phyloP scores from a whole-genome alignment of 2,113 vertebrate genomes.

The Oryzias melastigma region DNA sequence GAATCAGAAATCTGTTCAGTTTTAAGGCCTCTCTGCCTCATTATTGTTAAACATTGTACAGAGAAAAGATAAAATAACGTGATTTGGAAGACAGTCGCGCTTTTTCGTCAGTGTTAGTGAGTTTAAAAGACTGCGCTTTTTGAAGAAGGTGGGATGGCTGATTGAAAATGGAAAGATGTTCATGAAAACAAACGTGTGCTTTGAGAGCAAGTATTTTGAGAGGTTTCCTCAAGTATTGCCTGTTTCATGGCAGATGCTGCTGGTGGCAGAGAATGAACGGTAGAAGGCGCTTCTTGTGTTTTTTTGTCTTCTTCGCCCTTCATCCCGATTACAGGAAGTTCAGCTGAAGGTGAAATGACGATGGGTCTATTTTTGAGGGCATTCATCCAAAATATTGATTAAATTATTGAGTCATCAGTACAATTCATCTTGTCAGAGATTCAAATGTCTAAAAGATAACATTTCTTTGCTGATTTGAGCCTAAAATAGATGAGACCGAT shows the following conservation, averaged over 20 bases:
- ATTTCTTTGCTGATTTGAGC: too few species aligned
- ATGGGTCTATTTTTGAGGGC: not conserved
- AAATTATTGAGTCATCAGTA: slow-evolving; percentile 6
- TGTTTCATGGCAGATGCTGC: slow-evolving; percentile 47
- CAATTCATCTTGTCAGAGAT: slow-evolving; percentile 31
- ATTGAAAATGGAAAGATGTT: slow-evolving; percentile 23
- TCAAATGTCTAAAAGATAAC: slow-evolving; percentile 3
- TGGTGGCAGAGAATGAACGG: slow-evolving; percentile 74
- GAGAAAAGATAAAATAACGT: slow-evolving; percentile 9
- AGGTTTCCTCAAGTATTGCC: slow-evolving; percentile 10
- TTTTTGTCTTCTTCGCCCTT: slow-evolving; percentile 37
- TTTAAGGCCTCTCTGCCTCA: too few species aligned
- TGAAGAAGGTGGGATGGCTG: slow-evolving; percentile 10
- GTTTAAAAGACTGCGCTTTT: not conserved
- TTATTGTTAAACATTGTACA: too few species aligned
- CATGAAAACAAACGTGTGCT: slow-evolving; percentile 26
- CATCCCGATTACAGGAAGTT: slow-evolving; percentile 62
- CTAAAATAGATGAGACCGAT: too few species aligned
- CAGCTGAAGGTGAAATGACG: slow-evolving; percentile 41
- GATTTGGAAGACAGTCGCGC: slow-evolving; percentile 65
- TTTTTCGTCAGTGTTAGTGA: slow-evolving; percentile 2
- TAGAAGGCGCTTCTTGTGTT: slow-evolving; percentile 80
- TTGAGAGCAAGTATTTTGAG: slow-evolving; percentile 16
- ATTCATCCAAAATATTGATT: slow-evolving; percentile 16
- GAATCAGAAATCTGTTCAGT: too few species aligned